Base-by-base conservation (phyloP, 2,888 invertebrate species). In the Crematogaster levior region DNA sequence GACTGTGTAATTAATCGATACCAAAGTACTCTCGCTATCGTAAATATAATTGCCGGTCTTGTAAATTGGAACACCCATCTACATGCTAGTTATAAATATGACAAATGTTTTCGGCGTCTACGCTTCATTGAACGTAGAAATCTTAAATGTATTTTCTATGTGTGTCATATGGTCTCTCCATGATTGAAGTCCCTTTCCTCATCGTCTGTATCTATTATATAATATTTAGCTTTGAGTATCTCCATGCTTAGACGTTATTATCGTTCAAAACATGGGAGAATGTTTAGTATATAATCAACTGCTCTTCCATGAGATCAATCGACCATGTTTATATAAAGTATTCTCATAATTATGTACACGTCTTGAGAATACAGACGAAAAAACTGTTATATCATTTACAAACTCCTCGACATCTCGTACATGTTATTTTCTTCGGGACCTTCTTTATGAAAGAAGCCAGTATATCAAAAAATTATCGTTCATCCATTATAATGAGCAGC, bases 201-300 rank as follows among this genome's bases (percentile, higher is more conserved):
- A 75, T 15, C 65, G n/a, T 65, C 24, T 53, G 12, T 34, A 34
- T 60, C 73, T 34, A 30, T n/a, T n/a, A n/a, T n/a, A n/a, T n/a
- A n/a, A n/a, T n/a, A n/a, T 56, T 30, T 34, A 56, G 56, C 37
- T 56, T 5, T 30, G 40, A 43, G 30, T n/a, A 77, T 34, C 53
- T 51, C 7, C 24, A 43, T 10, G 48, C 27, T 51, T 10, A 34
- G 40, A 40, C 34, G 6, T 9, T 70, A 70, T 70, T 70, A 70
- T 79, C 58, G 43, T 86, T 73, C 80, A 84, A 84, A 81, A 81
- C 83, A 80, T 24, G 40, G n/a, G 24, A 46, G 46, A n/a, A n/a
- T 80, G 65, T 74, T 84, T 87, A 68, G 85, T 81, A 73, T 84
- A 83, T 79, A 83, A 79, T 83, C 81, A 75, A 84, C 63, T 5